phyloP scores from a whole-genome alignment of 2,113 vertebrate species.

The Bambusicola thoracicus region DNA sequence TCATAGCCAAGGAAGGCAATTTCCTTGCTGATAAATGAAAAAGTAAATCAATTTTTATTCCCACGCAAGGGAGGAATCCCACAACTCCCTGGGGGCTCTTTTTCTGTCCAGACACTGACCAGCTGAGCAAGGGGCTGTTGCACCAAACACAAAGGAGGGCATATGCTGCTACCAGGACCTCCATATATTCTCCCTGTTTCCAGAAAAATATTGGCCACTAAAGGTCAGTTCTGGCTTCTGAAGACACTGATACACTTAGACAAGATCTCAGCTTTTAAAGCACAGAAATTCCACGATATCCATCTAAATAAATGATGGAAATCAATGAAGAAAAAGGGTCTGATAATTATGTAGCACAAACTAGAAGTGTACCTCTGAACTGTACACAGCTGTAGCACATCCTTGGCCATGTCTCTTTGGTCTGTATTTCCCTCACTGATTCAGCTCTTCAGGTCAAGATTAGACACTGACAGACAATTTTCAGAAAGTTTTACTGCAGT shows the following conservation, averaged over 20 bases:
- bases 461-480: neutral
- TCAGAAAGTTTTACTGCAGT: neutral
- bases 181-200: neutral
- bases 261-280: neutral
- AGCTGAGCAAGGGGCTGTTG: neutral
- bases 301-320: neutral
- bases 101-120: neutral
- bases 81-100: neutral
- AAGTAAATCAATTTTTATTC: constrained; percentile 45
- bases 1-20: constrained; percentile 31
- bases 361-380: neutral
- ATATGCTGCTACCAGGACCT: neutral
- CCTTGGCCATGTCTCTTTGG: neutral
- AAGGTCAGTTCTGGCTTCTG: neutral
- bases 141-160: neutral
- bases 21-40: constrained; percentile 41
- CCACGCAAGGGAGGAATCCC: neutral
- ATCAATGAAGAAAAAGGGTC: neutral
- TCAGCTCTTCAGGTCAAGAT: neutral
- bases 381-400: neutral
- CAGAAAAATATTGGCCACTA: neutral
- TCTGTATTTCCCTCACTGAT: neutral
- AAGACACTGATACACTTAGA: neutral
- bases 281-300: neutral
- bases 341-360: neutral